Conservation (phyloP, 2,113 vertebrate species). For the Sakesphorus luctuosus region DNA sequence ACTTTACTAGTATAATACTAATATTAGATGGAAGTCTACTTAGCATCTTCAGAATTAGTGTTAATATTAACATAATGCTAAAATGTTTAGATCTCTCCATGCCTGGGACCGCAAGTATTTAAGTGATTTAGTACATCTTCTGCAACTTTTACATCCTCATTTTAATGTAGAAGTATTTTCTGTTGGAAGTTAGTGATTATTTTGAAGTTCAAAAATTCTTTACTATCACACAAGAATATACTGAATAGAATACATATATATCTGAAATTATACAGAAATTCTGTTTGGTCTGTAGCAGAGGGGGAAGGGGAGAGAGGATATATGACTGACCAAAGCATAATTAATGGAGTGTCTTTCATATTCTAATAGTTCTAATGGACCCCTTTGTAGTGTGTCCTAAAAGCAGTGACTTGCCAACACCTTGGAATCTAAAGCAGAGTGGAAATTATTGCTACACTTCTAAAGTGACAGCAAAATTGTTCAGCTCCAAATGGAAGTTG, state of each 20-base stretch:
- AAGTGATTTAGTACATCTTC: background rate
- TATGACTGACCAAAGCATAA: background rate
- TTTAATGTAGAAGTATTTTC: background rate
- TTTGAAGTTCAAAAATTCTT: background rate
- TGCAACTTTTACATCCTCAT: background rate
- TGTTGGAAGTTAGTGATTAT: background rate
- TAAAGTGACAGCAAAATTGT: constrained; percentile 47
- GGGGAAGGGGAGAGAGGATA: rapidly evolving
- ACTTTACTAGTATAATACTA: background rate
- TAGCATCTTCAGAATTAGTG: background rate
- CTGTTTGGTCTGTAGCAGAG: background rate
- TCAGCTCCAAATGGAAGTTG: constrained; percentile 40
- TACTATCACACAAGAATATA: background rate
- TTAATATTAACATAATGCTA: background rate
- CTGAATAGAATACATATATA: background rate
- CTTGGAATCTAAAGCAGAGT: constrained; percentile 31
- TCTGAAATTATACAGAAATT: background rate
- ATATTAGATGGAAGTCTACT: background rate
- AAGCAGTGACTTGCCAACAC: background rate
- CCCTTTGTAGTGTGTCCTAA: background rate
- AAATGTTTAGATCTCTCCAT: background rate
- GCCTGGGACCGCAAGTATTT: background rate
- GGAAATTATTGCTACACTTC: constrained; percentile 54
- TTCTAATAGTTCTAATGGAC: background rate
- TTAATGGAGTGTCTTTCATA: background rate